Evolutionary conservation across 1,140 invertebrate genomes (phyloP).

Genomic region (Heliothis virescens): DNA sequence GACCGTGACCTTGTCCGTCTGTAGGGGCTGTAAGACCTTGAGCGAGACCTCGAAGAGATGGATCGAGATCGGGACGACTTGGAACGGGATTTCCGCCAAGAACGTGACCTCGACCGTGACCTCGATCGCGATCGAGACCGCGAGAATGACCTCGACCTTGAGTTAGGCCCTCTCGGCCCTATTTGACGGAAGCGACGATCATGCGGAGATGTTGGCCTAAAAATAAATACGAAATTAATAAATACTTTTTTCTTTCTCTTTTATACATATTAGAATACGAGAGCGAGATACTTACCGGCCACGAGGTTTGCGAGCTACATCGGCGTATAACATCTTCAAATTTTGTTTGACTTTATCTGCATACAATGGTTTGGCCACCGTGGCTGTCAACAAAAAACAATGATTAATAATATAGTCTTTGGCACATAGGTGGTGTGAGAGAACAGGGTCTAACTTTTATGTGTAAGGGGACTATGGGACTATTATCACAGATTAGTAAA

Average conservation of each 20-base stretch:
- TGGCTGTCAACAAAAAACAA: constrained; percentile 60
- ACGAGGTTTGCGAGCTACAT: constrained; percentile 70
- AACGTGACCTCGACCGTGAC: constrained; percentile 65
- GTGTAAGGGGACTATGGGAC: too few relatives aligned
- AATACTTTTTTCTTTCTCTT: not conserved
- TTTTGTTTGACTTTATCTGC: constrained; percentile 89
- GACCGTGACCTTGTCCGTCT: constrained; percentile 74
- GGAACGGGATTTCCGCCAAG: constrained; percentile 41
- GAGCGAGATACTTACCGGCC: constrained; percentile 57
- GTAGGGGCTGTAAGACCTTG: constrained; percentile 57
- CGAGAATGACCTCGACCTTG: constrained; percentile 71
- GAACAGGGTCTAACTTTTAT: too few relatives aligned
- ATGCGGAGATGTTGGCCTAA: constrained; percentile 47
- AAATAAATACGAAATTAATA: not conserved
- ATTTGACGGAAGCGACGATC: constrained; percentile 33
- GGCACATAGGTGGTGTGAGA: too few relatives aligned
- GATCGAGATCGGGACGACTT: constrained; percentile 66
- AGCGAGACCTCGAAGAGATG: constrained; percentile 67
- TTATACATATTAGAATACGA: not conserved
- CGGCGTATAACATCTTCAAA: constrained; percentile 76
- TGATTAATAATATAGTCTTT: not conserved
- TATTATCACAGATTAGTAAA: too few relatives aligned
- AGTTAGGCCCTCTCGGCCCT: constrained; percentile 56
- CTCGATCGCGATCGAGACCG: constrained; percentile 77
- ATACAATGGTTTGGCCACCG: constrained; percentile 82